These are phyloP conservation scores for Lycia hirtaria DNA, from an alignment of 2,888 invertebrate genomes.

Conservation along the genomic window DNA sequence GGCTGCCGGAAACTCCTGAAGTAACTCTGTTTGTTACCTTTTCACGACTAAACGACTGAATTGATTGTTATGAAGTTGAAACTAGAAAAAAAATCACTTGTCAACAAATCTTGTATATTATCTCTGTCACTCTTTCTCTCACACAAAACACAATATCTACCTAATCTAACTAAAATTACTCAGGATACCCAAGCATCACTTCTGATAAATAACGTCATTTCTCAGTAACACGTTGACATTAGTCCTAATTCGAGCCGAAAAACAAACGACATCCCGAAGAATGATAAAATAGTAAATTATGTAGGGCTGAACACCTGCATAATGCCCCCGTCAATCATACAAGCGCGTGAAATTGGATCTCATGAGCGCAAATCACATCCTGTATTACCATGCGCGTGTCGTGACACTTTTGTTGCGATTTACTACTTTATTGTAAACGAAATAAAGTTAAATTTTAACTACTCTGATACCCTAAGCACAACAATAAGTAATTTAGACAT, in stretches of 20 bases:
- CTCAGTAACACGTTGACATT: slow-evolving; percentile 19
- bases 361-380: slow-evolving; percentile 78
- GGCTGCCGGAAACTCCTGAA: too few relatives aligned
- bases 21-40: too few relatives aligned
- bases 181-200: not conserved
- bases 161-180: too few relatives aligned
- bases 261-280: slow-evolving; percentile 56
- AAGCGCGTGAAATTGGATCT: slow-evolving; percentile 80
- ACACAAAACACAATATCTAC: too few relatives aligned
- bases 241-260: slow-evolving; percentile 30
- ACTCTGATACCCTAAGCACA: not conserved
- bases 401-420: slow-evolving; percentile 34
- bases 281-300: slow-evolving; percentile 73
- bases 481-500: not conserved
- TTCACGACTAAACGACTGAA: too few relatives aligned
- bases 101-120: too few relatives aligned
- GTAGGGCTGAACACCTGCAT: slow-evolving; percentile 69
- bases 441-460: slow-evolving; percentile 38
- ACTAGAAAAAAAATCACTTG: too few relatives aligned
- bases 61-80: too few relatives aligned
- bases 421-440: slow-evolving; percentile 39
- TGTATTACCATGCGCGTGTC: slow-evolving; percentile 68
- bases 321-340: slow-evolving; percentile 78
- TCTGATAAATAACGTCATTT: slow-evolving; percentile 18
- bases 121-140: too few relatives aligned